These are phyloP conservation scores for Perithous albicinctus DNA, from an alignment of 2,888 invertebrate genomes.

Conservation along the genomic window DNA sequence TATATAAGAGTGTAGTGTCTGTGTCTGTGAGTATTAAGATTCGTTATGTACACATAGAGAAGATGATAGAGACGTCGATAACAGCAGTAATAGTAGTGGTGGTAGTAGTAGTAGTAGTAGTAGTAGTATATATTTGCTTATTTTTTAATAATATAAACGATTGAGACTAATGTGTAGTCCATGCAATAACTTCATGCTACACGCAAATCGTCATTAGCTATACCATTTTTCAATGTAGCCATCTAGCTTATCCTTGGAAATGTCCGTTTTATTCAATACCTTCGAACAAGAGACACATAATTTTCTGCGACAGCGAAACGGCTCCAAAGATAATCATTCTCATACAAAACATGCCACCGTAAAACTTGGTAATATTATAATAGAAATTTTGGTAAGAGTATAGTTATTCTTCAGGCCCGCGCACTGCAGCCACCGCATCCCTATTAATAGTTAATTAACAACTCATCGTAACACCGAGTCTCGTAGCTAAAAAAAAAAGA, in stretches of 20 bases:
- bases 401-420: conserved; percentile 53
- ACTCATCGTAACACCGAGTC: conserved; percentile 25
- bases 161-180: conserved; percentile 20
- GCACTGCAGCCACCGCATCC: conserved; percentile 41
- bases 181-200: conserved; percentile 56
- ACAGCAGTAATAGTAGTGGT: conserved; percentile 29
- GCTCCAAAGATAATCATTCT: conserved; percentile 33
- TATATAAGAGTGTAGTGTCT: conserved; percentile 69
- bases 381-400: conserved; percentile 59
- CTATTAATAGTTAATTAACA: conserved; percentile 49
- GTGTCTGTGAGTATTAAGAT: conserved; percentile 57
- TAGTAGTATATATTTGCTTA: background rate
- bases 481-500: conserved; percentile 30
- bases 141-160: conserved; percentile 19
- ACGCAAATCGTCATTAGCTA: conserved; percentile 37
- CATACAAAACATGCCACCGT: conserved; percentile 34
- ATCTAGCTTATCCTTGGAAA: conserved; percentile 19
- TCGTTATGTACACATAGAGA: conserved; percentile 68
- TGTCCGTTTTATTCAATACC: background rate
- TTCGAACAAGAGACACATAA: background rate
- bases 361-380: conserved; percentile 45
- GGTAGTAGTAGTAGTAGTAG: background rate
- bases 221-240: conserved; percentile 4
- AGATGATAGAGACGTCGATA: conserved; percentile 49
- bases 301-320: conserved; percentile 8